Conservation (phyloP, 2,888 invertebrate species). For the Eristalinus sepulchralis region DNA sequence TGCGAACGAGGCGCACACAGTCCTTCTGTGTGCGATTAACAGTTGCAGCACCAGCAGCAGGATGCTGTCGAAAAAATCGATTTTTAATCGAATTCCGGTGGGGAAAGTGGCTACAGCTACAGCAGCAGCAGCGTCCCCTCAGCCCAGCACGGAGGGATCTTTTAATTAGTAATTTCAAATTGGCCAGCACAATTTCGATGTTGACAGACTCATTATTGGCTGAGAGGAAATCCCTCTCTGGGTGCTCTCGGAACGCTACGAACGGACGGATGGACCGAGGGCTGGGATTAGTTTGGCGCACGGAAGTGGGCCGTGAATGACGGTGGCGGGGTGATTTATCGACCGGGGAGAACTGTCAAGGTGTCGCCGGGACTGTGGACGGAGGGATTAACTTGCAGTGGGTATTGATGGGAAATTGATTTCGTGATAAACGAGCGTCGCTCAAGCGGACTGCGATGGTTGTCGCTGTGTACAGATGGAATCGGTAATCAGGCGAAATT, state of each 20-base stretch:
- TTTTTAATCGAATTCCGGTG: slow-evolving; percentile 42
- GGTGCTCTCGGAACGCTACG: not conserved
- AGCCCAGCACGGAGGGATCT: slow-evolving; percentile 33
- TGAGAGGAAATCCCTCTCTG: not conserved
- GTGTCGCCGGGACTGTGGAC: not conserved
- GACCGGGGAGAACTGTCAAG: not conserved
- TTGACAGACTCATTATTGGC: slow-evolving; percentile 56
- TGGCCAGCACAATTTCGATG: slow-evolving; percentile 43
- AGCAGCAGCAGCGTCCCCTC: not conserved
- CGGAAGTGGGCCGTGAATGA: not conserved
- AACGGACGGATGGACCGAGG: not conserved
- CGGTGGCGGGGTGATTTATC: not conserved
- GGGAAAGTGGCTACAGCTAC: not conserved
- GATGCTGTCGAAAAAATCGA: slow-evolving; percentile 33
- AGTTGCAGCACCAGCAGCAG: not conserved
- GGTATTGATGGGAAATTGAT: not conserved
- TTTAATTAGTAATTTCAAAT: slow-evolving; percentile 67
- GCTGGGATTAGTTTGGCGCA: not conserved
- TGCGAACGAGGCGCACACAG: not conserved
- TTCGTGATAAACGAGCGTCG: not conserved
- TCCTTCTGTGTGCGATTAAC: not conserved
- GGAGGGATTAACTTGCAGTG: not conserved
- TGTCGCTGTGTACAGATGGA: not conserved
- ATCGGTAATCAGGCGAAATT: not conserved
- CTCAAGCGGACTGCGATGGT: not conserved